Percentiles rank a stretch among this genome's conserved stretches.
Conservation (phyloP, 2,797 vertebrate genomes). For the Mionectes olivaceus region DNA sequence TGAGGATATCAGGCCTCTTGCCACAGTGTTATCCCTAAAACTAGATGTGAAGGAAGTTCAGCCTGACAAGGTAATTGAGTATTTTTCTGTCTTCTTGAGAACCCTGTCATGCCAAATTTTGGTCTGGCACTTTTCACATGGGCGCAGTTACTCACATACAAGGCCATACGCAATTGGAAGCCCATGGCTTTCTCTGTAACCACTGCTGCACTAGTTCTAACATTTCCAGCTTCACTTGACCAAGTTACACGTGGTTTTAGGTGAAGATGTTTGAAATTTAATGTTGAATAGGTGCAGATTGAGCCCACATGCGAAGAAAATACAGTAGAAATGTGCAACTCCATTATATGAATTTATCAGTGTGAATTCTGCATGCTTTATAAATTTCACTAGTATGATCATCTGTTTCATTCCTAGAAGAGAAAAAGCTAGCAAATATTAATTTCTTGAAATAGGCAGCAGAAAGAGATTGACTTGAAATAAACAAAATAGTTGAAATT, state of each 20-base stretch:
- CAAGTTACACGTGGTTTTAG: background rate
- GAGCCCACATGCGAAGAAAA: constrained; percentile 37
- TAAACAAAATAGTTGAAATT: constrained; percentile 68
- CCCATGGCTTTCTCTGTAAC: background rate
- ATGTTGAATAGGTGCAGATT: constrained; percentile 10
- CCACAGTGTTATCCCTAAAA: background rate
- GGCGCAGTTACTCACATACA: background rate
- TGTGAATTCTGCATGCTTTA: constrained; percentile 39
- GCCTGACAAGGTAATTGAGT: background rate
- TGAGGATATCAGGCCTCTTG: background rate
- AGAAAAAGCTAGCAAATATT: constrained; percentile 42
- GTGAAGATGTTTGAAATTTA: background rate
- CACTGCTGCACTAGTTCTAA: background rate
- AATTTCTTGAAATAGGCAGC: constrained; percentile 41
- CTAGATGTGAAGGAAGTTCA: background rate
- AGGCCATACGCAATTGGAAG: background rate
- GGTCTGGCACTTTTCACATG: background rate
- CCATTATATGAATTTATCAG: constrained; percentile 46
- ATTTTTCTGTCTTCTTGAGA: background rate
- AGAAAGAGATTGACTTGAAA: constrained; percentile 48
- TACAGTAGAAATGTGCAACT: background rate
- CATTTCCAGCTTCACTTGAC: background rate
- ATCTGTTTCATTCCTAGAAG: constrained; percentile 42
- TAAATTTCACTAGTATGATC: constrained; percentile 15
- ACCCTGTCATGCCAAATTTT: background rate